Conservation (phyloP, 2,888 invertebrate genomes). For the Stegophylla sp. region DNA sequence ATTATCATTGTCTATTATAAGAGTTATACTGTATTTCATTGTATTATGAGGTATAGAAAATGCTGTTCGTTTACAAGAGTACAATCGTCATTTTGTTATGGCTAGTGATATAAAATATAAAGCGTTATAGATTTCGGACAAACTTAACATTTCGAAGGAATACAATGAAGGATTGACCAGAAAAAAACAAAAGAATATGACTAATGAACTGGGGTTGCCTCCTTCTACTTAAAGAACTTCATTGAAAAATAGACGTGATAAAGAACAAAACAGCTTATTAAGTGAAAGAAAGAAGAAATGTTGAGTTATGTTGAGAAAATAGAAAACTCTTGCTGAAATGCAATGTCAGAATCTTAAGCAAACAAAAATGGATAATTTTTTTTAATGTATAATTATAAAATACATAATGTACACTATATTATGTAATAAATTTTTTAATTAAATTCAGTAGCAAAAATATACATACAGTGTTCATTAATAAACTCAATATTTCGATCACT, state of each 20-base stretch:
- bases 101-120: slow-evolving; percentile 7
- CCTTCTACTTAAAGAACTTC: too few relatives aligned
- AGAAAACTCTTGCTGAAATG: too few relatives aligned
- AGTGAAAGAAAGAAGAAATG: too few relatives aligned
- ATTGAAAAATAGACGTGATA: neutral
- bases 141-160: neutral
- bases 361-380: neutral
- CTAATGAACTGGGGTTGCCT: too few relatives aligned
- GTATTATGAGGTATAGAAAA: neutral
- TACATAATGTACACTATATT: too few relatives aligned
- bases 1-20: neutral
- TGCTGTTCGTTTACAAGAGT: neutral
- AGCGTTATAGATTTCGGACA: neutral
- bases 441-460: slow-evolving; percentile 13
- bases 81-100: too few relatives aligned
- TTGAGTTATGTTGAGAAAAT: neutral
- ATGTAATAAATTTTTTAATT: neutral
- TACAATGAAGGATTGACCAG: neutral
- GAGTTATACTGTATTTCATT: neutral
- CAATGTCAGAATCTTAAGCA: too few relatives aligned
- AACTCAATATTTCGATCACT: neutral
- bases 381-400: neutral
- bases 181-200: too few relatives aligned
- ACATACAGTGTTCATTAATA: neutral
- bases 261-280: too few relatives aligned